A percentile compares a stretch with the other conserved stretches of the same genome.
Evolutionary conservation across 1,140 invertebrate species (phyloP).

Genomic region (Drosophila virilis): DNA sequence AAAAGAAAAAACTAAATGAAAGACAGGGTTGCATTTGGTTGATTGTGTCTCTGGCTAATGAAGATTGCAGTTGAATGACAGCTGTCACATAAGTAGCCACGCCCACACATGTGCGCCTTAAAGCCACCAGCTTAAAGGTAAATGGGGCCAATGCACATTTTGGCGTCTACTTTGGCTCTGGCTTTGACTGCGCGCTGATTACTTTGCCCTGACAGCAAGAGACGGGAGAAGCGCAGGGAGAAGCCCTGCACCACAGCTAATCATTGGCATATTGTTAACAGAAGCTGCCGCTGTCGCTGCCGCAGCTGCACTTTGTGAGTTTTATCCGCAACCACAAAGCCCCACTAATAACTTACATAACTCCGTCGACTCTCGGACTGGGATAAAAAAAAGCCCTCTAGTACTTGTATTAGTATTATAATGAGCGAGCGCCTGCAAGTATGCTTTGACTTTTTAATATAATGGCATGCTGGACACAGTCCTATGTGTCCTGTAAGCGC

Average conservation of each 20-base stretch:
- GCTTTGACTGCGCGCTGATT: conserved; percentile 38
- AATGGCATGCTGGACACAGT: conserved; percentile 44
- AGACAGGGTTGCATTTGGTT: conserved; percentile 56
- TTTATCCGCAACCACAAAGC: conserved; percentile 43
- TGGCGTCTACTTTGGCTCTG: not conserved
- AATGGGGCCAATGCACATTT: conserved; percentile 56
- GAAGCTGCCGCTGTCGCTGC: conserved; percentile 27
- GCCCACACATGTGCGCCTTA: not conserved
- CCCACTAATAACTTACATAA: conserved; percentile 75
- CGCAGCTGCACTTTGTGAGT: conserved; percentile 13
- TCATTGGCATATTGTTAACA: conserved; percentile 65
- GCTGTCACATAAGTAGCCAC: conserved; percentile 40
- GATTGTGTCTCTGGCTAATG: conserved; percentile 72
- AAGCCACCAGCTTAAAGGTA: conserved; percentile 28
- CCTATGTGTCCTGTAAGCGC: conserved; percentile 22
- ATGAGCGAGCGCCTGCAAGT: conserved; percentile 61
- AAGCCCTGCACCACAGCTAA: conserved; percentile 38
- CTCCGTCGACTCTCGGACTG: conserved; percentile 24
- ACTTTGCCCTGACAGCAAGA: conserved; percentile 14
- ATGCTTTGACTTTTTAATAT: conserved; percentile 61
- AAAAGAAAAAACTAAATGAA: conserved; percentile 1
- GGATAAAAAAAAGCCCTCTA: conserved; percentile 3
- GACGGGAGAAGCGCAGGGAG: conserved; percentile 12
- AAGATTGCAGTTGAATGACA: conserved; percentile 62
- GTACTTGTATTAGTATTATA: conserved; percentile 66